phyloP scores from a whole-genome alignment of 2,113 vertebrate species.

The Plectropomus leopardus region DNA sequence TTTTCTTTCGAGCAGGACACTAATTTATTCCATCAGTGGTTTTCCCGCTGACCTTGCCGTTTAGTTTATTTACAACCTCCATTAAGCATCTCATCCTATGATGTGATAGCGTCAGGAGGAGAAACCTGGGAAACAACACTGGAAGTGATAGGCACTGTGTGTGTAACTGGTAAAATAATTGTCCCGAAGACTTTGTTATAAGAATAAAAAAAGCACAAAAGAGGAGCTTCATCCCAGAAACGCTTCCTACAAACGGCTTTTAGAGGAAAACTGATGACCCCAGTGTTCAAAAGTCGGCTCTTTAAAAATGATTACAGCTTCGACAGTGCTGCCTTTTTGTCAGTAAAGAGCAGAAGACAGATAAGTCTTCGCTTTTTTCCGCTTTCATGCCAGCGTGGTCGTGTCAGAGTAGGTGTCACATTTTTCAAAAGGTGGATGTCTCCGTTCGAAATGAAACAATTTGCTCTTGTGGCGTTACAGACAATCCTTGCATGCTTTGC shows the following conservation, averaged over 20 bases:
- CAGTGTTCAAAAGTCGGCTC: slow-evolving; percentile 35
- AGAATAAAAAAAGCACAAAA: slow-evolving; percentile 16
- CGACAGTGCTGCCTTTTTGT: slow-evolving; percentile 34
- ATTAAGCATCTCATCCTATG: slow-evolving; percentile 61
- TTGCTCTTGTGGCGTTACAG: slow-evolving; percentile 27
- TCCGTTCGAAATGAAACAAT: slow-evolving; percentile 45
- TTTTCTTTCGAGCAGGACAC: slow-evolving; percentile 57
- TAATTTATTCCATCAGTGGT: slow-evolving; percentile 78
- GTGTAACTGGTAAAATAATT: slow-evolving; percentile 49
- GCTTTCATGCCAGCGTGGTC: slow-evolving; percentile 43
- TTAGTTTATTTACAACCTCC: slow-evolving; percentile 74
- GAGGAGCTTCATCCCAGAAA: slow-evolving; percentile 28
- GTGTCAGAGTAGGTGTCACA: slow-evolving; percentile 53
- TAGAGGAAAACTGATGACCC: slow-evolving; percentile 39
- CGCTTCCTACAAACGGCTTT: slow-evolving; percentile 32
- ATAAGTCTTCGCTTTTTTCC: slow-evolving; percentile 65
- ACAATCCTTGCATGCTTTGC: not conserved
- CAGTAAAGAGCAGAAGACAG: slow-evolving; percentile 54
- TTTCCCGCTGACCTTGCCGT: slow-evolving; percentile 73
- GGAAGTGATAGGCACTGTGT: slow-evolving; percentile 28
- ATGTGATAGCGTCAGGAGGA: slow-evolving; percentile 48
- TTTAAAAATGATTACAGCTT: slow-evolving; percentile 65
- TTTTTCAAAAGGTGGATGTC: slow-evolving; percentile 59
- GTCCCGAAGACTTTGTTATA: slow-evolving; percentile 43
- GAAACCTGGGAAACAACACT: slow-evolving; percentile 38